phyloP scores from a whole-genome alignment of 2,113 vertebrate species.

The Podarcis raffonei region DNA sequence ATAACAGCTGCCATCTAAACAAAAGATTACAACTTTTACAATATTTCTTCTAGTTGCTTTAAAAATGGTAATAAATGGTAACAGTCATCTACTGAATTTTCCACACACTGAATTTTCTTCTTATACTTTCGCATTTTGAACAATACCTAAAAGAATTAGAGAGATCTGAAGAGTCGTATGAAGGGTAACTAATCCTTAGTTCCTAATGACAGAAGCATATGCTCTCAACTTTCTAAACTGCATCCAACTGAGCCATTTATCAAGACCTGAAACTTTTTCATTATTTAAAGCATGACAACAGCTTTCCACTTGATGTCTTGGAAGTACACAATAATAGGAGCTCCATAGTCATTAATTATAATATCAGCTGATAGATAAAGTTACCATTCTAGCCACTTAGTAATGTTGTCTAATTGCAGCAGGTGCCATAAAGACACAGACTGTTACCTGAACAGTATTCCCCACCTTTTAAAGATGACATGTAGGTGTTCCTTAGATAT shows the following conservation, averaged over 20 bases:
- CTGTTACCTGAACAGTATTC: constrained; percentile 31
- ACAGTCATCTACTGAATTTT: constrained; percentile 43
- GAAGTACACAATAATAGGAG: constrained; percentile 66
- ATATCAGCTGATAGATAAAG: constrained; percentile 61
- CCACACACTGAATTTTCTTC: constrained; percentile 55
- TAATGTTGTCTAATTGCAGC: constrained; percentile 59
- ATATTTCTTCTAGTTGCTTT: neutral
- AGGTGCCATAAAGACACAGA: constrained; percentile 61
- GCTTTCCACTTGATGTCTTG: constrained; percentile 64
- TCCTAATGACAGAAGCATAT: constrained; percentile 66
- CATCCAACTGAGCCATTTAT: constrained; percentile 70
- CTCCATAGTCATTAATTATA: constrained; percentile 67
- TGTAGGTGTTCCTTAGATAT: constrained; percentile 43
- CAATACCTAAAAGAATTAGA: constrained; percentile 51
- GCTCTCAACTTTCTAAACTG: constrained; percentile 70
- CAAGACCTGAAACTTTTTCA: constrained; percentile 68
- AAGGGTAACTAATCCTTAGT: constrained; percentile 67
- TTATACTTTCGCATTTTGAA: constrained; percentile 62
- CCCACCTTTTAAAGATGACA: constrained; percentile 37
- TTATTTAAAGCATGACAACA: constrained; percentile 70
- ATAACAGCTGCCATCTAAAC: neutral
- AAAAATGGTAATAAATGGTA: constrained; percentile 46
- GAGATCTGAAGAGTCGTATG: constrained; percentile 69
- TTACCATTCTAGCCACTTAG: constrained; percentile 57
- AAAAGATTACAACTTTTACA: neutral